These are phyloP conservation scores for Leptoclinus maculatus DNA, from an alignment of 2,797 vertebrate species.

Conservation along the genomic window DNA sequence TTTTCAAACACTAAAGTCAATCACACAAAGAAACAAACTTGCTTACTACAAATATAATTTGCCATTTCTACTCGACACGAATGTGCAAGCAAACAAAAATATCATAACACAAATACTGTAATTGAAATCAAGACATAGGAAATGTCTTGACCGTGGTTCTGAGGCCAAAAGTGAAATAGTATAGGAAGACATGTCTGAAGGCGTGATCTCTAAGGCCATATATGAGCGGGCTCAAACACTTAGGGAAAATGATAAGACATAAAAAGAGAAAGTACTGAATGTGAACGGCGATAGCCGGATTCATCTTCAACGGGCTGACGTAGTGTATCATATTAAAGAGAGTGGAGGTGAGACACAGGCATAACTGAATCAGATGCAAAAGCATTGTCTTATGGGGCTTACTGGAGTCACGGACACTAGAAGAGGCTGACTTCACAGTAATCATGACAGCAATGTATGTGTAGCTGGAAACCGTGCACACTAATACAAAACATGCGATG, in stretches of 20 bases:
- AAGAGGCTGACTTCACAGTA: constrained; percentile 42
- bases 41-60: background rate
- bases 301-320: background rate
- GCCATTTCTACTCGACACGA: background rate
- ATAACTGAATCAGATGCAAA: constrained; percentile 69
- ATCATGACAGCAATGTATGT: constrained; percentile 64
- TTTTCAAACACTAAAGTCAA: background rate
- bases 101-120: background rate
- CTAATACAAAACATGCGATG: constrained; percentile 48
- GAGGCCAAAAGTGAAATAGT: constrained; percentile 64
- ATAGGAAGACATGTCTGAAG: constrained; percentile 62
- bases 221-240: constrained; percentile 74
- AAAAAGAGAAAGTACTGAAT: constrained; percentile 62
- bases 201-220: constrained; percentile 76
- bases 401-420: background rate
- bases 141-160: constrained; percentile 1
- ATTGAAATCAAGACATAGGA: background rate
- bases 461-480: constrained; percentile 56
- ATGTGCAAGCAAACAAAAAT: background rate
- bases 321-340: constrained; percentile 50
- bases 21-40: background rate
- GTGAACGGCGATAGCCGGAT: background rate
- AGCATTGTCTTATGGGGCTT: constrained; percentile 66
- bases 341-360: constrained; percentile 61
- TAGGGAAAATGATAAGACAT: constrained; percentile 69